These are phyloP conservation scores for Tetragnatha montana DNA, from an alignment of 2,888 invertebrate genomes.

Conservation along the genomic window DNA sequence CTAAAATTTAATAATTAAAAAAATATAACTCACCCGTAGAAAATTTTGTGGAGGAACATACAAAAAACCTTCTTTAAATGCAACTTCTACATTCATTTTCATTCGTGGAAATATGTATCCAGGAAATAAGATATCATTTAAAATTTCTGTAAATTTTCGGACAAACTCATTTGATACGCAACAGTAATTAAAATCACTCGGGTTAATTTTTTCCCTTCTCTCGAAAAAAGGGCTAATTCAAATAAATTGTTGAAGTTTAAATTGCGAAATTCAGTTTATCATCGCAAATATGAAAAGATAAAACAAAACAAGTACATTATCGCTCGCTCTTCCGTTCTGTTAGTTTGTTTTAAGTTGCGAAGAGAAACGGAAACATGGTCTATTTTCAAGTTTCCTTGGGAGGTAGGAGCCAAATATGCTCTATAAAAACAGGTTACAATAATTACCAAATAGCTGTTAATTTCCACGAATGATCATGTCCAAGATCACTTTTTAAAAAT, in stretches of 20 bases:
- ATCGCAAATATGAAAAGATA: not conserved
- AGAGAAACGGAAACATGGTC: too few relatives aligned
- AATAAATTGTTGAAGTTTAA: not conserved
- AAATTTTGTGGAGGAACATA: slow-evolving; percentile 47
- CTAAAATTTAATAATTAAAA: not conserved
- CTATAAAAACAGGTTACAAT: too few relatives aligned
- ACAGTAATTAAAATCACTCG: not conserved
- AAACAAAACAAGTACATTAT: slow-evolving; percentile 20
- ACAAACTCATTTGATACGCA: not conserved
- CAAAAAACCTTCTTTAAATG: slow-evolving; percentile 37
- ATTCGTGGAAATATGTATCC: not conserved
- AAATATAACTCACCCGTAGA: slow-evolving; percentile 32
- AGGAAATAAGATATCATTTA: slow-evolving; percentile 2
- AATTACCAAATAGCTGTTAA: too few relatives aligned
- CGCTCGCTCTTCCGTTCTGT: slow-evolving; percentile 6
- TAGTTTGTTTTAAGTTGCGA: slow-evolving; percentile 14
- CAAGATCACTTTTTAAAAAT: too few relatives aligned
- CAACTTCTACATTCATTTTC: slow-evolving; percentile 75
- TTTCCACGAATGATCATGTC: too few relatives aligned
- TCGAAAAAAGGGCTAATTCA: not conserved
- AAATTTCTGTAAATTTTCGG: not conserved
- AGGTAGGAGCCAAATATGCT: too few relatives aligned
- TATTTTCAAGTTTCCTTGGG: too few relatives aligned
- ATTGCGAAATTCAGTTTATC: slow-evolving; percentile 10
- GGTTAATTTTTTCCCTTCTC: not conserved